These are phyloP conservation scores for Drosophila diplacantha DNA, from an alignment of 2,888 invertebrate genomes.

Conservation along the genomic window DNA sequence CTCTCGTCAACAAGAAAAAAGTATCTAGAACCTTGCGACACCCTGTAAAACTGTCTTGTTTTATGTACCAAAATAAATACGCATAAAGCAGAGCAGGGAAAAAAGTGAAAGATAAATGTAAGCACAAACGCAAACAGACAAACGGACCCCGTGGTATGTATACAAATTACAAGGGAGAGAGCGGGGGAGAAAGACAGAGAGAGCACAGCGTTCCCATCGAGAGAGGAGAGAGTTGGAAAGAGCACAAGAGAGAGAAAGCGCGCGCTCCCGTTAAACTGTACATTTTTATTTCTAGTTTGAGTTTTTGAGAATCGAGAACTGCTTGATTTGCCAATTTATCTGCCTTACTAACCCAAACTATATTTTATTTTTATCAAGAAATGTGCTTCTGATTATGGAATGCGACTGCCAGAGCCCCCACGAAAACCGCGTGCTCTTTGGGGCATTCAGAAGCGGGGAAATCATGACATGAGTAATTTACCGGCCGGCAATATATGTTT, in stretches of 20 bases:
- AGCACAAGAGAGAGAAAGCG: slow-evolving; percentile 23
- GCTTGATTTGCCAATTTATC: slow-evolving; percentile 63
- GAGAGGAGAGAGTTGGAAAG: slow-evolving; percentile 19
- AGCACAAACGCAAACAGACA: slow-evolving; percentile 47
- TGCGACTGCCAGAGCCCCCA: slow-evolving; percentile 8
- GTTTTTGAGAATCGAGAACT: slow-evolving; percentile 47
- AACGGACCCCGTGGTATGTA: slow-evolving; percentile 39
- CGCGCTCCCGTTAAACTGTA: slow-evolving; percentile 59
- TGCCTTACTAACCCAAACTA: slow-evolving; percentile 36
- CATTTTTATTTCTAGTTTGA: slow-evolving; percentile 63
- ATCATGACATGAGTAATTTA: slow-evolving; percentile 42
- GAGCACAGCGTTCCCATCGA: slow-evolving; percentile 7
- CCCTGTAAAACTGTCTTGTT: slow-evolving; percentile 64
- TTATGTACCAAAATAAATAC: slow-evolving; percentile 71
- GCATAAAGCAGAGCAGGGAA: slow-evolving; percentile 45
- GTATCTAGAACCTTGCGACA: slow-evolving; percentile 26
- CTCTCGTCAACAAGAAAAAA: neutral
- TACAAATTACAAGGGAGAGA: slow-evolving; percentile 49
- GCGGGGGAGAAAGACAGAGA: slow-evolving; percentile 1
- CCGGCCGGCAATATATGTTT: slow-evolving; percentile 66
- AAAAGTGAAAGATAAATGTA: slow-evolving; percentile 71
- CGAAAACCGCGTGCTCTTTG: slow-evolving; percentile 18
- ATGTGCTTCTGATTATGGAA: slow-evolving; percentile 38
- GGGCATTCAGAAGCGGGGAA: slow-evolving; percentile 14
- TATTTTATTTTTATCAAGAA: slow-evolving; percentile 41